These are phyloP conservation scores for Malurus melanocephalus DNA, from an alignment of 2,113 vertebrate species.

Conservation along the genomic window DNA sequence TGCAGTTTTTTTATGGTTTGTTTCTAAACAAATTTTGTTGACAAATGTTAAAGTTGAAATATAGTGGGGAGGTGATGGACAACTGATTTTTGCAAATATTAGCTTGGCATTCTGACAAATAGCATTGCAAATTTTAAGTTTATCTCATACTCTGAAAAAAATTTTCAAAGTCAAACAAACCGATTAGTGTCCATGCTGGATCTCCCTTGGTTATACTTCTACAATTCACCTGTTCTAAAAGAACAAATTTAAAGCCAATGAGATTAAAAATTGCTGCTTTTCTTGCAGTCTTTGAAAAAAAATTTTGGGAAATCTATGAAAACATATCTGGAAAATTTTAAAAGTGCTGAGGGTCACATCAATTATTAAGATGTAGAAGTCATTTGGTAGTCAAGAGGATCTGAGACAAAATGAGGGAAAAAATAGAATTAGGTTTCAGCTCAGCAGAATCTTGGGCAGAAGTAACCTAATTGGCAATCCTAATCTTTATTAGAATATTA, in stretches of 20 bases:
- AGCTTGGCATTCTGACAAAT: not conserved
- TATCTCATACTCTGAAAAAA: not conserved
- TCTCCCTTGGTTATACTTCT: not conserved
- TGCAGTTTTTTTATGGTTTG: not conserved
- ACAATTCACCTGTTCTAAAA: not conserved
- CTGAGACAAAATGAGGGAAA: not conserved
- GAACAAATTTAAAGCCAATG: not conserved
- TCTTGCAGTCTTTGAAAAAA: not conserved
- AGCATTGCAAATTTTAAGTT: not conserved
- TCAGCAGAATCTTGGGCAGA: not conserved
- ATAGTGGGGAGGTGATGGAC: not conserved
- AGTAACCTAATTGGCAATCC: not conserved
- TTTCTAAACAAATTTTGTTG: not conserved
- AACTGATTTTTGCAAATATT: not conserved
- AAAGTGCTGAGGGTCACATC: not conserved
- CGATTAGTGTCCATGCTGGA: not conserved
- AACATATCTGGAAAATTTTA: not conserved
- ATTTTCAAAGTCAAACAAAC: not conserved
- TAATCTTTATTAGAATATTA: not conserved
- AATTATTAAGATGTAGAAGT: not conserved
- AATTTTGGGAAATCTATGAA: accelerated
- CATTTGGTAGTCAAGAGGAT: not conserved
- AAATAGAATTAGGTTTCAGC: not conserved
- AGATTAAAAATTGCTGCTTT: not conserved
- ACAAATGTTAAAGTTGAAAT: not conserved